Base-by-base conservation (phyloP, 1,140 invertebrate species). In the Campoletis sonorensis region DNA sequence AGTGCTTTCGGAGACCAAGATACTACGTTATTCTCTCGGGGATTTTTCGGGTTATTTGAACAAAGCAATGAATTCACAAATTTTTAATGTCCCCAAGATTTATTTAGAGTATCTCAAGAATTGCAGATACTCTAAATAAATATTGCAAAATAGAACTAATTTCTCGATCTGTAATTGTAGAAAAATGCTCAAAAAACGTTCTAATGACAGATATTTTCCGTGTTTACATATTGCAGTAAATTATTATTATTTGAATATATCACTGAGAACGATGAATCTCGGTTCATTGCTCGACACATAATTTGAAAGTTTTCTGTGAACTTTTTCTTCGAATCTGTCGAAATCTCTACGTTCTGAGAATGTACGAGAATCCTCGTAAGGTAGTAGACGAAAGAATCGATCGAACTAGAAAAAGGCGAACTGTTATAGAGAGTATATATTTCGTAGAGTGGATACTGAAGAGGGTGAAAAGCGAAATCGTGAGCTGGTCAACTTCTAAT, bases 401-500 rank as follows among this genome's bases (percentile, higher is more conserved):
- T 64, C 61, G 4, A 10, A 18, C 61, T 23, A 0, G 61, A 23
- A 26, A 26, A 64, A 26, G 23, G 61, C 18, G 49, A n/a, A 54
- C 1, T 16, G 49, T n/a, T n/a, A n/a, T n/a, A 54, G 49, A 54
- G 49, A n/a, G 18, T 54, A 54, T 54, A 54, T 10, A 16, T 54
- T 54, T 16, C 13, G 18, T 26, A 27, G 61, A 27, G n/a, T 8
- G 73, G 21, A 30, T 49, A 76, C 73, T 27, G 51, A 80, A 58
- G 23, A 54, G 40, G 61, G 26, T 33, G 80, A 70, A 40, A 51
- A 77, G 72, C 51, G 40, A n/a, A 54, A 68, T 51, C n/a, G 64
- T 49, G 77, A 79, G 37, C 77, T 21, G 80, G 58, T 21, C 37
- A 77, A 81, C 71, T 79, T 80, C 72, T 84, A 84, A 84, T 84